Conservation (phyloP, 2,888 invertebrate genomes). For the Caenorhabditis wallacei region DNA sequence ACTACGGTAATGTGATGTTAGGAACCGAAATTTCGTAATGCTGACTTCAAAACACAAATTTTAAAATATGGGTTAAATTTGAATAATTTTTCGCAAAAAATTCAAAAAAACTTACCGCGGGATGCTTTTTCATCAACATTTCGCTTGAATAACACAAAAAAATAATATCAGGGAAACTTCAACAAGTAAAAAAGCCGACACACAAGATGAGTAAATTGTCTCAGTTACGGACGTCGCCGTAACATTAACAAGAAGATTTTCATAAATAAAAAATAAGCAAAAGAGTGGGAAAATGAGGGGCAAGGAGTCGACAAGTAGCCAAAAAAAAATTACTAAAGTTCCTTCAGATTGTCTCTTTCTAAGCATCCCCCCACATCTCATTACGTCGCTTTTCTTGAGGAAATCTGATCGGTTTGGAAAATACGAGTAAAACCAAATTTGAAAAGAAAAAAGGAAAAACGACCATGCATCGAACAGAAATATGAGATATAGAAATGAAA, state of each 20-base stretch:
- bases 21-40: no score
- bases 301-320: slow-evolving; percentile 3
- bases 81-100: not conserved
- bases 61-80: not conserved
- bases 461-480: slow-evolving; percentile 8
- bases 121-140: slow-evolving; percentile 41
- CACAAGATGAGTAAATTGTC: slow-evolving; percentile 23
- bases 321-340: slow-evolving; percentile 41
- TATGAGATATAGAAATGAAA: slow-evolving; percentile 4
- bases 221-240: slow-evolving; percentile 33
- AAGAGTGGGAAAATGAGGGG: slow-evolving; percentile 26
- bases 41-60: no score
- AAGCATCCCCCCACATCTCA: slow-evolving; percentile 36
- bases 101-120: slow-evolving; percentile 39
- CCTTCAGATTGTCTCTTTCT: slow-evolving; percentile 12
- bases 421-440: slow-evolving; percentile 48
- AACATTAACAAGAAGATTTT: slow-evolving; percentile 59
- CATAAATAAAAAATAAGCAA: slow-evolving; percentile 60
- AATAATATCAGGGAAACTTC: no score
- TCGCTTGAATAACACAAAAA: no score
- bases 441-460: not conserved
- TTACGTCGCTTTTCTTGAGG: slow-evolving; percentile 26
- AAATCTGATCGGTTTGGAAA: slow-evolving; percentile 52
- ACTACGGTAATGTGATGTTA: no score
- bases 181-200: not conserved